Conservation (phyloP, 1,140 invertebrate species). For the Araneus ventricosus region DNA sequence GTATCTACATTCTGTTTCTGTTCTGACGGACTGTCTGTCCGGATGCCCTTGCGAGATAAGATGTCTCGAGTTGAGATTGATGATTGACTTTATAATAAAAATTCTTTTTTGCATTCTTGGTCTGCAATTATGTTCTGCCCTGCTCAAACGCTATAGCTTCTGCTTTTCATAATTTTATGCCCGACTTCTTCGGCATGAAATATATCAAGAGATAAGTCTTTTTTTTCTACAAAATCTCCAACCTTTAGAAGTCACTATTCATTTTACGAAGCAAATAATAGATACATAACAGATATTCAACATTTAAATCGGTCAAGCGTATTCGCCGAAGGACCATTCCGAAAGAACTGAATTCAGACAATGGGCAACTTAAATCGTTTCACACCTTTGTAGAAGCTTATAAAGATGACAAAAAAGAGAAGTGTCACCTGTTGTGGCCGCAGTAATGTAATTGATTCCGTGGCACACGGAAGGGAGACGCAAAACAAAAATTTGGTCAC, state of each 20-base stretch:
- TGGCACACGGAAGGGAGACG: neutral
- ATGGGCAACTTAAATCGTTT: neutral
- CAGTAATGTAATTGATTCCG: neutral
- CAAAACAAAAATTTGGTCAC: conserved; percentile 31
- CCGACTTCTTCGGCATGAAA: too few species aligned
- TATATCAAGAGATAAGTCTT: too few species aligned
- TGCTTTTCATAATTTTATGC: too few species aligned
- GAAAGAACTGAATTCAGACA: neutral
- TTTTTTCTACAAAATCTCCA: neutral
- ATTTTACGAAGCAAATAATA: neutral
- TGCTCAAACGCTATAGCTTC: too few species aligned
- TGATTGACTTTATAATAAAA: too few species aligned
- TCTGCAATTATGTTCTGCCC: too few species aligned
- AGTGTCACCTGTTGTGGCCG: neutral
- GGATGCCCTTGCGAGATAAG: too few species aligned
- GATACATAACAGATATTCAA: neutral
- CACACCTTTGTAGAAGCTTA: neutral
- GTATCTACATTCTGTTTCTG: too few species aligned
- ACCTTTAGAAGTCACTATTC: neutral
- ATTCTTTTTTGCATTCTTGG: too few species aligned
- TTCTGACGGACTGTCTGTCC: too few species aligned
- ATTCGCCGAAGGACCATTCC: neutral
- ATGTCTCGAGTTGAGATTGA: too few species aligned
- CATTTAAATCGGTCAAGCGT: neutral
- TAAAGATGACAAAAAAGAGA: neutral